Percentiles rank a stretch among this genome's conserved stretches.
Evolutionary conservation across 2,888 invertebrate genomes (phyloP).

Genomic region (Trissolcus brochymenae): DNA sequence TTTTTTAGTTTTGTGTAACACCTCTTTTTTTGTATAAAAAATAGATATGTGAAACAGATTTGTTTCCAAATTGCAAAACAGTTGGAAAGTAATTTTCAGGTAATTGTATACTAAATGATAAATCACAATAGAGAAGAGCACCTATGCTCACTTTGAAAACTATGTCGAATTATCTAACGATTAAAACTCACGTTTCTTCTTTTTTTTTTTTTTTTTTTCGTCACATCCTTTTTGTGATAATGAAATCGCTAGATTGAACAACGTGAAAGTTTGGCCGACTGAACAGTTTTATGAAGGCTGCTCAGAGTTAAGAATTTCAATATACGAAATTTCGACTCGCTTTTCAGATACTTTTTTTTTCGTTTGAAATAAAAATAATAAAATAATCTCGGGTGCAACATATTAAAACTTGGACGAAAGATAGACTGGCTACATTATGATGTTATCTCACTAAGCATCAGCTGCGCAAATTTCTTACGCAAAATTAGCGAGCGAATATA

Average conservation of each 20-base stretch:
- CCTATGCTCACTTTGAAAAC: slow-evolving; percentile 27
- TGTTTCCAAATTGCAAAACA: not conserved
- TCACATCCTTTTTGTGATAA: slow-evolving; percentile 42
- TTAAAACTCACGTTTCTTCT: slow-evolving; percentile 43
- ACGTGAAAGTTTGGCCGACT: slow-evolving; percentile 63
- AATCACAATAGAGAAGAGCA: slow-evolving; percentile 2
- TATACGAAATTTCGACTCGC: too few relatives aligned
- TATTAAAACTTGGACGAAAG: too few relatives aligned
- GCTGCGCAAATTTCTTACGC: slow-evolving; percentile 70
- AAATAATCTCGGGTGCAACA: too few relatives aligned
- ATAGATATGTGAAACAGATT: not conserved
- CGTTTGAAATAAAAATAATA: too few relatives aligned
- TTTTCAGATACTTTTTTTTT: too few relatives aligned
- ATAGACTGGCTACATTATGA: too few relatives aligned
- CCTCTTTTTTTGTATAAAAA: not conserved
- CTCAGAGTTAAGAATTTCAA: too few relatives aligned
- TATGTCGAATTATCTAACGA: slow-evolving; percentile 37
- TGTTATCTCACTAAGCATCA: slow-evolving; percentile 58
- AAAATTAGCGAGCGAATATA: slow-evolving; percentile 73
- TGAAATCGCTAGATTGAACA: slow-evolving; percentile 58
- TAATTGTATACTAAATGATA: slow-evolving; percentile 1
- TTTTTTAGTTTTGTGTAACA: too few relatives aligned
- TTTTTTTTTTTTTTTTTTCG: slow-evolving; percentile 36
- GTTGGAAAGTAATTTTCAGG: too few relatives aligned
- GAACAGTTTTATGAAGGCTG: too few relatives aligned